A percentile compares a stretch with the other conserved stretches of the same genome.
phyloP scores from a whole-genome alignment of 2,113 vertebrate species.

The Myrmecobius fasciatus region DNA sequence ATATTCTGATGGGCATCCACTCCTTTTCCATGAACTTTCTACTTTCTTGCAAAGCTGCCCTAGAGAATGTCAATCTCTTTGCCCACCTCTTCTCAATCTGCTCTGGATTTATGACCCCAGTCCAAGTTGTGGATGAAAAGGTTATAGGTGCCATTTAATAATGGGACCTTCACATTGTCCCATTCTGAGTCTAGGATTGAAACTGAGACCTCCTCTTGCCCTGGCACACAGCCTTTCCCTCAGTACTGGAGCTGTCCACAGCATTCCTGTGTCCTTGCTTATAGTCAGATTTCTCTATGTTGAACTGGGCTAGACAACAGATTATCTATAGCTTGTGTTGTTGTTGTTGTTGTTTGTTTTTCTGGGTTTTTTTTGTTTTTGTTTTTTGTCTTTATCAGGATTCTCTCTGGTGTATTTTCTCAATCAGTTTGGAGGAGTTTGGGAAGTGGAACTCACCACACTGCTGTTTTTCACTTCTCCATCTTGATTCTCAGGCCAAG shows the following conservation, averaged over 20 bases:
- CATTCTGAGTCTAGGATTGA: neutral
- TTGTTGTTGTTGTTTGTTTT: too few relatives aligned
- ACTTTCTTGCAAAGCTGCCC: neutral
- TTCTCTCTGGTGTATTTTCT: neutral
- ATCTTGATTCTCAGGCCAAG: neutral
- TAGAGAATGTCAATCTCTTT: neutral
- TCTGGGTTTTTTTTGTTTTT: too few relatives aligned
- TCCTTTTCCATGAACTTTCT: neutral
- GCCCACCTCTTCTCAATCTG: neutral
- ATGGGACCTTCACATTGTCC: neutral
- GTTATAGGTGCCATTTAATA: neutral
- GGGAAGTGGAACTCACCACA: too few relatives aligned
- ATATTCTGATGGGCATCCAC: too few relatives aligned
- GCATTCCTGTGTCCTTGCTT: neutral
- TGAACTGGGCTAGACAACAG: neutral
- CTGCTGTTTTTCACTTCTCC: neutral
- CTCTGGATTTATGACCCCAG: neutral
- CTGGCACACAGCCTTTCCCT: neutral
- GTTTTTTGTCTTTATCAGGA: neutral
- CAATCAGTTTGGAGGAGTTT: neutral
- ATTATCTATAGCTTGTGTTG: neutral
- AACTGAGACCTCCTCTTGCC: neutral
- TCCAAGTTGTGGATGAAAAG: neutral
- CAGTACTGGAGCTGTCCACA: neutral
- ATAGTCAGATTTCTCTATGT: neutral